These are phyloP conservation scores for Cyphomyrus discorhynchus DNA, from an alignment of 2,113 vertebrate genomes.

Conservation along the genomic window DNA sequence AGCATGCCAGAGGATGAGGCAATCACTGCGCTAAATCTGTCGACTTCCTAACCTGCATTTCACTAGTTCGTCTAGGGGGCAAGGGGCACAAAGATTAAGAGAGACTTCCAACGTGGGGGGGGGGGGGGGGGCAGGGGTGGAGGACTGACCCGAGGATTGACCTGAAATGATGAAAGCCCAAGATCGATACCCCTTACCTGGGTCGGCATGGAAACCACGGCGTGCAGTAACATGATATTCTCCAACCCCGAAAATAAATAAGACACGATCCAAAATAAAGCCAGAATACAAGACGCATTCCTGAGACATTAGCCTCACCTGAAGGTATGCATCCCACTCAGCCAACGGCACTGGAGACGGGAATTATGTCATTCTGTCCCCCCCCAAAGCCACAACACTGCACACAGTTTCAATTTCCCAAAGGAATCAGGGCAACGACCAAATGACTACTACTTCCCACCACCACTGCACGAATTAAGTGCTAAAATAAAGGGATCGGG, in stretches of 20 bases:
- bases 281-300: background rate
- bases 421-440: background rate
- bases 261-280: background rate
- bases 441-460: background rate
- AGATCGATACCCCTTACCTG: background rate
- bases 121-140: background rate
- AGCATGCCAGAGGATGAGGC: background rate
- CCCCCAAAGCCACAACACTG: slow-evolving; percentile 44
- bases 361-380: slow-evolving; percentile 68
- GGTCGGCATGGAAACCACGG: background rate
- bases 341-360: slow-evolving; percentile 65
- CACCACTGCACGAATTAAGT: background rate
- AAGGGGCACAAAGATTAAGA: background rate
- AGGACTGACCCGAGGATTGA: background rate
- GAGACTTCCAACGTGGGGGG: background rate
- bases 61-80: background rate
- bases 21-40: background rate
- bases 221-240: background rate
- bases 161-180: background rate
- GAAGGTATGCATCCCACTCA: slow-evolving; percentile 69
- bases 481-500: background rate
- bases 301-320: slow-evolving; percentile 72
- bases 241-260: background rate
- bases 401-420: slow-evolving; percentile 23
- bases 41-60: background rate